Percentiles rank a stretch among this genome's conserved stretches.
Conservation (phyloP, 2,113 vertebrate genomes). For the Aix galericulata region DNA sequence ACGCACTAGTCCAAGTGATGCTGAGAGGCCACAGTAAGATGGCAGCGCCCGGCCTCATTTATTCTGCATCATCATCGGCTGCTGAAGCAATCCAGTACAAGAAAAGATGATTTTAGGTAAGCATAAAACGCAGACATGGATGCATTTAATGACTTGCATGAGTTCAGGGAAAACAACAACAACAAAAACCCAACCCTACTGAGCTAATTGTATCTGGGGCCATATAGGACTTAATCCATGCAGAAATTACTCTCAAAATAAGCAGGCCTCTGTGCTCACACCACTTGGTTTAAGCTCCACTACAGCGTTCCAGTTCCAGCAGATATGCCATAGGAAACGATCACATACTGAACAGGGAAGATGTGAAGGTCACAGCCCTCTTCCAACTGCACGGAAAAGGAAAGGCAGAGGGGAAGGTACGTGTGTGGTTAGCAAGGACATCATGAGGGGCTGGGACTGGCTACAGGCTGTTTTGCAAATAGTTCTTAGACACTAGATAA, state of each 20-base stretch:
- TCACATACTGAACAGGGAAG: neutral
- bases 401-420: neutral
- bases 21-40: neutral
- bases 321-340: neutral
- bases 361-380: neutral
- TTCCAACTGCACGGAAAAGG: neutral
- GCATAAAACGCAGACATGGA: neutral
- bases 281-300: neutral
- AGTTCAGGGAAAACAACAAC: neutral
- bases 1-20: neutral
- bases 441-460: neutral
- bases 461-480: neutral
- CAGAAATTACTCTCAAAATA: neutral
- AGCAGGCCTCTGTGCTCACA: neutral
- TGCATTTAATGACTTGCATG: neutral
- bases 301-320: neutral
- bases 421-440: neutral
- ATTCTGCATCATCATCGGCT: neutral
- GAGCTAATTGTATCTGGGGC: neutral
- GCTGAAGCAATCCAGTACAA: neutral
- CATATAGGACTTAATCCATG: neutral
- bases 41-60: neutral
- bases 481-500: neutral
- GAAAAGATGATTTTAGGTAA: neutral
- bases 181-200: neutral